Percentiles rank a stretch among this genome's conserved stretches.
These are phyloP conservation scores for Colletes collaris DNA, from an alignment of 2,888 invertebrate species.

Conservation along the genomic window DNA sequence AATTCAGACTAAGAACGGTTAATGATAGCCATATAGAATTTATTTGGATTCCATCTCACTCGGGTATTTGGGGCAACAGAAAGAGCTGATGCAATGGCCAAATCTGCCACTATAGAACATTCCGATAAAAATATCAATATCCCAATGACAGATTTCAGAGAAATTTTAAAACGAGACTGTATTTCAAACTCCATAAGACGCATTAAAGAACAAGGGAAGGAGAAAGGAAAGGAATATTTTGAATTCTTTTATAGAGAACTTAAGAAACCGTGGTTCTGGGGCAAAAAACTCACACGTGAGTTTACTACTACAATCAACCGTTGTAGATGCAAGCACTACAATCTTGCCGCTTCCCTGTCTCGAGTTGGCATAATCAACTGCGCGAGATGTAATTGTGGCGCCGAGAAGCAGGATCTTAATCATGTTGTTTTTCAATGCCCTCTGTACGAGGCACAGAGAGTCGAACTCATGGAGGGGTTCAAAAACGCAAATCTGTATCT, in stretches of 20 bases:
- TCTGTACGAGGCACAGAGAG: not conserved
- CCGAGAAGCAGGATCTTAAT: not conserved
- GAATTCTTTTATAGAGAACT: not conserved
- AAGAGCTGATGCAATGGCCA: not conserved
- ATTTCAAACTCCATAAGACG: not conserved
- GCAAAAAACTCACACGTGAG: not conserved
- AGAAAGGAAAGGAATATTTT: not conserved
- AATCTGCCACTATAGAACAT: not conserved
- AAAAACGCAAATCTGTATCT: not conserved
- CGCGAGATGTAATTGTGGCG: not conserved
- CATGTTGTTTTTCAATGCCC: slow-evolving; percentile 10
- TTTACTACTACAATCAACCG: not conserved
- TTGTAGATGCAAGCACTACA: not conserved
- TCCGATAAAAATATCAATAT: not conserved
- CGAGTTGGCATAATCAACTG: not conserved
- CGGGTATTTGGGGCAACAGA: not conserved
- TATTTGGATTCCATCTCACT: not conserved
- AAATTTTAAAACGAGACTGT: not conserved
- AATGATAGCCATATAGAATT: not conserved
- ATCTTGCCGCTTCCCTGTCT: not conserved
- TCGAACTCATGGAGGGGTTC: not conserved
- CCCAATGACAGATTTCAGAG: not conserved
- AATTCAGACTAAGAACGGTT: not conserved
- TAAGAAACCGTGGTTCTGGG: slow-evolving; percentile 1
- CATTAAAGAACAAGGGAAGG: not conserved